These are phyloP conservation scores for Bradysia coprophila DNA, from an alignment of 1,140 invertebrate species.

Conservation along the genomic window DNA sequence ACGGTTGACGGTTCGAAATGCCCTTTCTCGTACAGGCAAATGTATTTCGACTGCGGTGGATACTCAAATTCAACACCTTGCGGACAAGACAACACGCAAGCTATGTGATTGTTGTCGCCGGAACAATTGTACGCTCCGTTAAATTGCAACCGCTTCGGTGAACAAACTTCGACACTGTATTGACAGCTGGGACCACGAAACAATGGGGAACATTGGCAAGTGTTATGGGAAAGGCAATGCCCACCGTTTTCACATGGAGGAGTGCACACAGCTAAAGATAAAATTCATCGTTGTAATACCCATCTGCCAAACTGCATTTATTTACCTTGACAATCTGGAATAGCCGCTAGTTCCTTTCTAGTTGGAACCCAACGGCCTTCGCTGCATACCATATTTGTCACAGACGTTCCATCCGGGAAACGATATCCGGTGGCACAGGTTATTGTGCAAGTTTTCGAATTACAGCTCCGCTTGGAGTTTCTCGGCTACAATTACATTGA, in stretches of 20 bases:
- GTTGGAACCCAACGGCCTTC: constrained; percentile 37
- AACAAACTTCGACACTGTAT: constrained; percentile 40
- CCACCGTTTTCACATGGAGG: constrained; percentile 61
- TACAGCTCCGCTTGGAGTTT: background rate
- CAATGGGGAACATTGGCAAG: constrained; percentile 53
- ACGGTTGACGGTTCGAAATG: constrained; percentile 45
- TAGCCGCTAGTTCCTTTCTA: constrained; percentile 24
- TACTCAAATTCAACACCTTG: constrained; percentile 36
- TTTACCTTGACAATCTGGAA: constrained; percentile 43
- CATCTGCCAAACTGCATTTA: constrained; percentile 5
- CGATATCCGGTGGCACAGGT: constrained; percentile 34
- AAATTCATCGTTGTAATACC: background rate
- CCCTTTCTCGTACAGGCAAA: constrained; percentile 46
- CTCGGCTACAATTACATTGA: too few relatives aligned
- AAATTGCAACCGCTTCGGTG: constrained; percentile 39
- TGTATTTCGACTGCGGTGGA: constrained; percentile 38
- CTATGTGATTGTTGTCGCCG: constrained; percentile 33
- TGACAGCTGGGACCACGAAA: constrained; percentile 56
- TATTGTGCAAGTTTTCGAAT: constrained; percentile 27
- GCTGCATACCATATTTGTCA: constrained; percentile 36
- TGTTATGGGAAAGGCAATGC: constrained; percentile 48
- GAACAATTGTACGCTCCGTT: constrained; percentile 57
- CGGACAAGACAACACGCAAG: constrained; percentile 48
- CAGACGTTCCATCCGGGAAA: constrained; percentile 39
- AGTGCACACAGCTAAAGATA: constrained; percentile 41